These are phyloP conservation scores for Armadillidium nasatum DNA, from an alignment of 1,140 invertebrate genomes.

Conservation along the genomic window DNA sequence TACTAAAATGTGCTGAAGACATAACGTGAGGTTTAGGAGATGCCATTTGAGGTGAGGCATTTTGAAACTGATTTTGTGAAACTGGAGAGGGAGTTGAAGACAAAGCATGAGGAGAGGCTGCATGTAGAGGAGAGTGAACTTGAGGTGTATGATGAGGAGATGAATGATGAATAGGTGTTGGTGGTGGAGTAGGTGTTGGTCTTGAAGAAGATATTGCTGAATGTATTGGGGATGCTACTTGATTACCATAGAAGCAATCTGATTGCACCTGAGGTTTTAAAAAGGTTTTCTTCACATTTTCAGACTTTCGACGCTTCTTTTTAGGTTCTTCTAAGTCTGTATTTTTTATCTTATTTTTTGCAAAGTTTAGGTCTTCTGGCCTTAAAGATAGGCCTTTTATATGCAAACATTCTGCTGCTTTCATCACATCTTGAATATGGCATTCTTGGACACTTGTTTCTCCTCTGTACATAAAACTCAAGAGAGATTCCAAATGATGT, in stretches of 20 bases:
- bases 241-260: neutral
- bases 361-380: constrained; percentile 27
- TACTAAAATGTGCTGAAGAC: neutral
- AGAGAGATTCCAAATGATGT: constrained; percentile 36
- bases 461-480: constrained; percentile 43
- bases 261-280: neutral
- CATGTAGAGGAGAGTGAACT: constrained; percentile 7
- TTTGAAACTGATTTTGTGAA: neutral
- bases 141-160: neutral
- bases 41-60: neutral
- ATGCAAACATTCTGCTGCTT: constrained; percentile 36
- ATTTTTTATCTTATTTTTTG: constrained; percentile 9
- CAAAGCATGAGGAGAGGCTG: constrained; percentile 1
- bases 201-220: neutral
- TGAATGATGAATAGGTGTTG: neutral
- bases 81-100: constrained; percentile 8
- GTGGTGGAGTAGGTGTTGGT: neutral
- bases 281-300: neutral
- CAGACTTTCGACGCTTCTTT: neutral
- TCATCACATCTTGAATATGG: constrained; percentile 31
- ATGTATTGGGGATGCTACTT: neutral
- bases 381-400: constrained; percentile 34
- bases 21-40: neutral
- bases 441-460: constrained; percentile 37
- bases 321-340: neutral